Percentiles rank a stretch among this genome's conserved stretches.
Conservation (phyloP, 2,888 invertebrate genomes). For the Meliscaeva auricollis region DNA sequence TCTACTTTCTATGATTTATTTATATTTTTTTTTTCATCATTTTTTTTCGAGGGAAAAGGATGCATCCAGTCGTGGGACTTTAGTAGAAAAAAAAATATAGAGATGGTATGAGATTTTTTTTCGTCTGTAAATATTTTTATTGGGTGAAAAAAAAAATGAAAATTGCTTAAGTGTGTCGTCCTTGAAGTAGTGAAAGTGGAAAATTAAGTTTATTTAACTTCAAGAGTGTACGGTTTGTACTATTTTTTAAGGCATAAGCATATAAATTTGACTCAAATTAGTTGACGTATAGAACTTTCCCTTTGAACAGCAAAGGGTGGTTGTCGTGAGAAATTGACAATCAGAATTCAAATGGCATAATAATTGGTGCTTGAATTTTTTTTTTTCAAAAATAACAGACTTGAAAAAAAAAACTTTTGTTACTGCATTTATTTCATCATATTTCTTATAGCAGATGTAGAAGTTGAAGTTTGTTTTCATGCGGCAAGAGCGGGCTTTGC, state of each 20-base stretch:
- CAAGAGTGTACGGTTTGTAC: constrained; percentile 54
- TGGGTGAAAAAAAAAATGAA: constrained; percentile 13
- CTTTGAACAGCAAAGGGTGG: neutral
- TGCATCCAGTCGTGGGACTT: constrained; percentile 54
- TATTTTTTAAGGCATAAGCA: neutral
- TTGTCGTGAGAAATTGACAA: neutral
- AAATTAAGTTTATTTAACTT: constrained; percentile 70
- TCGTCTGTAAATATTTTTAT: constrained; percentile 44
- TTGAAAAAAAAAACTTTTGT: neutral
- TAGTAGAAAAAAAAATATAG: constrained; percentile 8
- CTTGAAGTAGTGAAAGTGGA: constrained; percentile 63
- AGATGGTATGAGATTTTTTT: constrained; percentile 34
- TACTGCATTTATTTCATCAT: too few relatives aligned
- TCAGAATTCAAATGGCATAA: neutral
- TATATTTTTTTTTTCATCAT: constrained; percentile 1
- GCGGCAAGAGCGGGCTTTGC: too few relatives aligned
- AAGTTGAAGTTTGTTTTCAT: too few relatives aligned
- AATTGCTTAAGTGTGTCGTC: constrained; percentile 53
- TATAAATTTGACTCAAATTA: neutral
- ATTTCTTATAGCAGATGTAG: too few relatives aligned
- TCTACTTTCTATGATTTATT: constrained; percentile 67
- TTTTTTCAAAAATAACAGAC: neutral
- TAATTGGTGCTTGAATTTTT: constrained; percentile 9
- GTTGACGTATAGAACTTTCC: neutral
- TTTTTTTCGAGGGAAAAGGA: constrained; percentile 15